A percentile compares a stretch with the other conserved stretches of the same genome.
phyloP scores from a whole-genome alignment of 2,888 invertebrate species.

The Aphrophora alni region DNA sequence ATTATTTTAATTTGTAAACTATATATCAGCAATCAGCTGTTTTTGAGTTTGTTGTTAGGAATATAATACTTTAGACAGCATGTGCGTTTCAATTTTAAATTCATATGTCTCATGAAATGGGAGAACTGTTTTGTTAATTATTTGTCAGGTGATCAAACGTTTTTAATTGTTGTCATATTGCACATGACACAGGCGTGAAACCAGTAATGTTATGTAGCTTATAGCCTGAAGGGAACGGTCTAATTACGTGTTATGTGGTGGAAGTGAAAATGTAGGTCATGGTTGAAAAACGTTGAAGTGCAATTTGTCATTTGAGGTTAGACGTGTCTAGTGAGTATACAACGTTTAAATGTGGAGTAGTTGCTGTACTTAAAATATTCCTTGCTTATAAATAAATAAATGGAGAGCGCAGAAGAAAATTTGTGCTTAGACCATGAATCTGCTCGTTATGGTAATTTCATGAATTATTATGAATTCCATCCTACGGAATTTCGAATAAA shows the following conservation, averaged over 20 bases:
- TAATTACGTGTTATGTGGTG: not conserved
- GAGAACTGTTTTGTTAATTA: not conserved
- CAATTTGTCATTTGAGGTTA: not conserved
- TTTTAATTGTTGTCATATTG: not conserved
- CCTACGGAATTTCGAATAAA: constrained; percentile 70
- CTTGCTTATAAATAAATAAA: not conserved
- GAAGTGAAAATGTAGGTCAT: not conserved
- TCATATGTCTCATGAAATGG: not conserved
- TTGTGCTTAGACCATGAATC: constrained; percentile 72
- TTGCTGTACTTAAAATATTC: too few relatives aligned
- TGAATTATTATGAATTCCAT: constrained; percentile 86
- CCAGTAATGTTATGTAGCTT: not conserved
- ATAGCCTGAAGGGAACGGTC: not conserved
- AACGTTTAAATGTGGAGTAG: too few relatives aligned
- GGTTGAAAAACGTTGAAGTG: not conserved
- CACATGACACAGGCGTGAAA: not conserved
- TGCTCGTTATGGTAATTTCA: constrained; percentile 81
- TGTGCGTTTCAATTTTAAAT: not conserved
- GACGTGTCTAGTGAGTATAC: not conserved
- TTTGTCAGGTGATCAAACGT: not conserved
- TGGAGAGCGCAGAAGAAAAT: not conserved
- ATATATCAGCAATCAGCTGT: not conserved
- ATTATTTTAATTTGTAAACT: too few relatives aligned
- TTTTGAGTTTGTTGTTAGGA: not conserved
- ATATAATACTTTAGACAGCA: not conserved